Evolutionary conservation across 2,113 vertebrate genomes (phyloP).

Genomic region (Mobula hypostoma): DNA sequence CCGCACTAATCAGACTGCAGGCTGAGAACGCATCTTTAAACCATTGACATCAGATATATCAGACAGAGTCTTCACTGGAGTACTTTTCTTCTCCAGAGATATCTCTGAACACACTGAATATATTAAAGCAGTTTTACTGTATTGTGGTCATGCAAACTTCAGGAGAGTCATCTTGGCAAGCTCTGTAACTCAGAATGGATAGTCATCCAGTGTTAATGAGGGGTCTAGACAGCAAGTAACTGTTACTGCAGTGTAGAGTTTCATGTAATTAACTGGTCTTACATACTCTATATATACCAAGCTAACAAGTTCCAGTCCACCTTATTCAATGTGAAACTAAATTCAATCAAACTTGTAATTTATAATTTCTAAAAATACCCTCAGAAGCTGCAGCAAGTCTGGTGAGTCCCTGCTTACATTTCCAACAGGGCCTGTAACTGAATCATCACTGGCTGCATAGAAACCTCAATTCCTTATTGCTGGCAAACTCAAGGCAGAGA

Average conservation of each 20-base stretch:
- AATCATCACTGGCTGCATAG: too few species aligned
- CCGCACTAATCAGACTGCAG: background rate
- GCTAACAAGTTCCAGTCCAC: background rate
- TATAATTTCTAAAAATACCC: background rate
- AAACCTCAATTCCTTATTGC: too few species aligned
- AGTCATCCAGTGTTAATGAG: too few species aligned
- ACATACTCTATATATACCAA: too few species aligned
- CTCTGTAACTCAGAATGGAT: background rate
- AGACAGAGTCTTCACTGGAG: background rate
- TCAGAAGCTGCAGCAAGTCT: background rate
- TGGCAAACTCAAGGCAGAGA: too few species aligned
- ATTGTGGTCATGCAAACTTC: background rate
- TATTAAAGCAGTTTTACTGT: background rate
- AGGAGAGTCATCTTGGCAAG: background rate
- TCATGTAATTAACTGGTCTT: background rate
- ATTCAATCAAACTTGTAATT: background rate
- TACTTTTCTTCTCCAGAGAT: background rate
- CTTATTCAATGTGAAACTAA: background rate
- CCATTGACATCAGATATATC: background rate
- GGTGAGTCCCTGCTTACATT: too few species aligned
- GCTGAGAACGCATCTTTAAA: background rate
- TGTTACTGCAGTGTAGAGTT: too few species aligned
- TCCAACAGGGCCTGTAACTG: too few species aligned
- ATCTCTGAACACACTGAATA: background rate
- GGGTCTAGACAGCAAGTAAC: too few species aligned